Evolutionary conservation across 2,113 vertebrate species (phyloP).

Genomic region (Thalassarche chlororhynchos): DNA sequence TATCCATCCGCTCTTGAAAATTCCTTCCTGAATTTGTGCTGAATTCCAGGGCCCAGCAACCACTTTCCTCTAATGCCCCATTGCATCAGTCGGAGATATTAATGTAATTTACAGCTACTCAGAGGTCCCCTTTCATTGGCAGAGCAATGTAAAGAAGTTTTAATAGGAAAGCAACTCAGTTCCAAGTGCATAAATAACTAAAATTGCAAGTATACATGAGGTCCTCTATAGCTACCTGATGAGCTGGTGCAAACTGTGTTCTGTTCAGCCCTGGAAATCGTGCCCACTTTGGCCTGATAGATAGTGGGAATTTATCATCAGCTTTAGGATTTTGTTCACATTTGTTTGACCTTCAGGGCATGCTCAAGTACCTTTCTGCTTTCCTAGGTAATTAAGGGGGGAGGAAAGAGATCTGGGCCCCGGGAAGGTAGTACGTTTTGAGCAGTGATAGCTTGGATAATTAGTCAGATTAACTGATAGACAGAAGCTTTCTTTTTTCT

Average conservation of each 20-base stretch:
- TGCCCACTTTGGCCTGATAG: neutral
- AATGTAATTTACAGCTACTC: neutral
- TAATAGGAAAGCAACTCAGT: neutral
- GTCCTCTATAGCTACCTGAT: neutral
- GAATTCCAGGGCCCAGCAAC: neutral
- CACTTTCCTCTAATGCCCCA: neutral
- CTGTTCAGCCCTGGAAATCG: neutral
- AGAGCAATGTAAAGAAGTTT: neutral
- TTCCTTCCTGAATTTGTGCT: neutral
- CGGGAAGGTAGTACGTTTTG: neutral
- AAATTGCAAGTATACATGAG: neutral
- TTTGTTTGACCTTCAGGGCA: neutral
- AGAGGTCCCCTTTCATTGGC: neutral
- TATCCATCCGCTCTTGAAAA: neutral
- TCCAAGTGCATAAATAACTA: neutral
- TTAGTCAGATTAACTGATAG: neutral
- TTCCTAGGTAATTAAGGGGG: neutral
- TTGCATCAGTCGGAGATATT: neutral
- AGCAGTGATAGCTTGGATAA: neutral
- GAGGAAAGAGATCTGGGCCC: neutral
- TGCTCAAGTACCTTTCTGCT: neutral
- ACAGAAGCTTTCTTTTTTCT: neutral
- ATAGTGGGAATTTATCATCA: neutral
- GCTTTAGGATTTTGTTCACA: neutral
- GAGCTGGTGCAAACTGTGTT: neutral